These are phyloP conservation scores for Peromyscus nudipes DNA, from an alignment of 2,797 vertebrate species.

Conservation along the genomic window DNA sequence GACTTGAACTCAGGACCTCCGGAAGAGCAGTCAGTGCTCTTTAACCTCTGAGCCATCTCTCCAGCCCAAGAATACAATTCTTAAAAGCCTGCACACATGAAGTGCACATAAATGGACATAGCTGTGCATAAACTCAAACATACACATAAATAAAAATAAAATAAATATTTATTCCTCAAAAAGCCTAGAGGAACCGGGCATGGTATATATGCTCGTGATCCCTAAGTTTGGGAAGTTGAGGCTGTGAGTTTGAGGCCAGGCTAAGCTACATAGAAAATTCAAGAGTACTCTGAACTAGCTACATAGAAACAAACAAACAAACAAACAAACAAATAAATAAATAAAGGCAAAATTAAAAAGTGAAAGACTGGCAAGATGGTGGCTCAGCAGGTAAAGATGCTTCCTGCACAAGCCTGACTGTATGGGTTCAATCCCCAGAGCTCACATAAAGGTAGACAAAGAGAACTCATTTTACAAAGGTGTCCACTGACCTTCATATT, in stretches of 20 bases:
- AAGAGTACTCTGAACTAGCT: background rate
- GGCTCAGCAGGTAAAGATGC: background rate
- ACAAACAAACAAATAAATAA: no score
- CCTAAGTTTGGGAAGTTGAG: background rate
- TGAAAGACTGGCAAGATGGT: background rate
- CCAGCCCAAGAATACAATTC: background rate
- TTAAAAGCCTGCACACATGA: background rate
- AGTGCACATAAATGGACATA: background rate
- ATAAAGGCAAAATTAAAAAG: background rate
- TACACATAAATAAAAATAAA: background rate
- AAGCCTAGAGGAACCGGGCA: background rate
- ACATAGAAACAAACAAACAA: background rate
- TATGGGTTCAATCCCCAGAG: background rate
- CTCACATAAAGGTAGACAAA: background rate
- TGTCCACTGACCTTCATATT: background rate
- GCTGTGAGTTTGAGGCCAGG: background rate
- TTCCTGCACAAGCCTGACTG: background rate
- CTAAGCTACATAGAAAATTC: background rate
- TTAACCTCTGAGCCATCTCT: no score
- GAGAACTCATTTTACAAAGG: background rate
- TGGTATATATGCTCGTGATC: background rate
- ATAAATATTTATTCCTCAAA: background rate
- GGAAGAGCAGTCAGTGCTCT: no score
- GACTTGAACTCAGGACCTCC: no score
- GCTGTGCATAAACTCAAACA: background rate